Conservation (phyloP, 2,888 invertebrate genomes). For the Microctonus hyperodae region DNA sequence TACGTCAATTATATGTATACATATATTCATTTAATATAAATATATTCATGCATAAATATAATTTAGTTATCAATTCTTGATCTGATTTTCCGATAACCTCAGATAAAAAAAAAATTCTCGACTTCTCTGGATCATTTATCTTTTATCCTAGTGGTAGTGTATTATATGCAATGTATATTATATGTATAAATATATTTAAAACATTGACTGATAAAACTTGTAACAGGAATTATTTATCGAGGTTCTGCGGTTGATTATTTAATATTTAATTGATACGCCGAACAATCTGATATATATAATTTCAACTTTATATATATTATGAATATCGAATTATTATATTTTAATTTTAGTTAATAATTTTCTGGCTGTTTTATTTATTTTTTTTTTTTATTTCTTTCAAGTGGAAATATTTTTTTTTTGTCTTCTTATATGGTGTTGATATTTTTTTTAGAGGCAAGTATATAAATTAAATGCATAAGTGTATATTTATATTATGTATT, state of each 20-base stretch:
- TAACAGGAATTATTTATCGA: constrained; percentile 6
- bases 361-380: too few species aligned
- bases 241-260: background rate
- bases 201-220: background rate
- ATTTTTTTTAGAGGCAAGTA: too few species aligned
- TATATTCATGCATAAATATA: background rate
- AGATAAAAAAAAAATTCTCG: constrained; percentile 9
- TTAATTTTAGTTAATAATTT: too few species aligned
- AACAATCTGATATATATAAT: constrained; percentile 12
- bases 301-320: too few species aligned
- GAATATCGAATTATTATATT: too few species aligned
- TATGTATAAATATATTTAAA: background rate
- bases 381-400: too few species aligned
- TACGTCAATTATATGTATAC: too few species aligned
- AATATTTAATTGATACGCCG: constrained; percentile 6
- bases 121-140: constrained; percentile 16
- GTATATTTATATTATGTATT: constrained; percentile 1
- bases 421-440: too few species aligned
- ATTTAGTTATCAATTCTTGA: constrained; percentile 16
- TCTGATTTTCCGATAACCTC: constrained; percentile 4
- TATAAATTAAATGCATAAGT: background rate
- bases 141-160: background rate
- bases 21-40: too few species aligned
- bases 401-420: too few species aligned
- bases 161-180: background rate